Conservation (phyloP, 2,888 invertebrate species). For the Athrips mouffetella region DNA sequence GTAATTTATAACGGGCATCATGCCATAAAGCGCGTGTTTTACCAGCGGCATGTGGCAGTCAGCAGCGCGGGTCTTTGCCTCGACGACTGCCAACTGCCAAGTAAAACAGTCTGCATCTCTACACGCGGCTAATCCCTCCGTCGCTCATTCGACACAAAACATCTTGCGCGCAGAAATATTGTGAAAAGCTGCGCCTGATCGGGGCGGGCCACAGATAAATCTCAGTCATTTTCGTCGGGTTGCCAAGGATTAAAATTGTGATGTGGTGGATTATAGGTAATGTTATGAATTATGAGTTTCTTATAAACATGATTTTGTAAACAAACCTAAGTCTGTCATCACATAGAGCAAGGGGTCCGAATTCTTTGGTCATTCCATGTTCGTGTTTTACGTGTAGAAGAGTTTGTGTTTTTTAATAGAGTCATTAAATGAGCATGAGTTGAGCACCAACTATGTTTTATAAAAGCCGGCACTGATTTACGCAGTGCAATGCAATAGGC, state of each 20-base stretch:
- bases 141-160: constrained; percentile 69
- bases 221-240: constrained; percentile 52
- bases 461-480: too few relatives aligned
- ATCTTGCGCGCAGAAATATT: constrained; percentile 69
- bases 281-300: background rate
- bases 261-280: constrained; percentile 18
- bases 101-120: constrained; percentile 54
- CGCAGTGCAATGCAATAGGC: too few relatives aligned
- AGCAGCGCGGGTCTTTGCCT: constrained; percentile 3
- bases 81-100: too few relatives aligned
- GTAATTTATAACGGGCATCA: constrained; percentile 11
- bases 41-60: constrained; percentile 19
- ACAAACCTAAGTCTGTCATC: too few relatives aligned
- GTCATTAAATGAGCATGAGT: too few relatives aligned
- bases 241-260: background rate
- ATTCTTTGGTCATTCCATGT: too few relatives aligned
- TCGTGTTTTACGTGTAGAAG: too few relatives aligned
- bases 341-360: too few relatives aligned
- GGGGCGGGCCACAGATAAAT: constrained; percentile 44
- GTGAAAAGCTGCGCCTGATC: constrained; percentile 51
- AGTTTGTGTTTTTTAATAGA: too few relatives aligned
- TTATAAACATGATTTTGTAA: background rate
- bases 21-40: constrained; percentile 22
- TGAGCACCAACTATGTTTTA: too few relatives aligned
- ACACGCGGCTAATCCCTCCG: constrained; percentile 49